These are phyloP conservation scores for Siniperca undulata DNA, from an alignment of 2,797 vertebrate genomes.

Conservation along the genomic window DNA sequence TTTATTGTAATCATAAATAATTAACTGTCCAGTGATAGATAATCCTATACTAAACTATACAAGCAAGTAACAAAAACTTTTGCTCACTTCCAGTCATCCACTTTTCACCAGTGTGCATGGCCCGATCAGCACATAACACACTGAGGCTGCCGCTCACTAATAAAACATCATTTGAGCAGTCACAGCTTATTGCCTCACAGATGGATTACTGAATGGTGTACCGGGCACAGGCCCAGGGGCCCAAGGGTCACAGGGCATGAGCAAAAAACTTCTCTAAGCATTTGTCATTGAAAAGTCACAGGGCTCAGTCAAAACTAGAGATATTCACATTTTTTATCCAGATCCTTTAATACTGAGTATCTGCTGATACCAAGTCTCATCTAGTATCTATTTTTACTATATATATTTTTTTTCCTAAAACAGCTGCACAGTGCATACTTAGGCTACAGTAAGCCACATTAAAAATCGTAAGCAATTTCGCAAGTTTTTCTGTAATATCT, in stretches of 20 bases:
- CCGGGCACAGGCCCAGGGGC: slow-evolving; percentile 4
- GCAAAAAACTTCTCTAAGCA: slow-evolving; percentile 25
- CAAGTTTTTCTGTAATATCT: background rate
- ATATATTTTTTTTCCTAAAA: background rate
- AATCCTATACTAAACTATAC: slow-evolving; percentile 4
- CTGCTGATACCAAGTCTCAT: background rate
- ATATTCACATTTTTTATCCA: background rate
- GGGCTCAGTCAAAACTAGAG: background rate
- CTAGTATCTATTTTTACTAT: background rate
- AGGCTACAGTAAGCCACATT: background rate
- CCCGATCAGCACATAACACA: slow-evolving; percentile 83
- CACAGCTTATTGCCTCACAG: slow-evolving; percentile 50
- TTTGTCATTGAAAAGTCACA: slow-evolving; percentile 2
- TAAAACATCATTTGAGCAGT: slow-evolving; percentile 83
- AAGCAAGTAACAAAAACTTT: slow-evolving; percentile 32
- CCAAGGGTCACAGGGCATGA: slow-evolving; percentile 23
- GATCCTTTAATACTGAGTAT: slow-evolving; percentile 4
- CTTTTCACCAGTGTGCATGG: slow-evolving; percentile 84
- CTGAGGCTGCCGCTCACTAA: slow-evolving; percentile 77
- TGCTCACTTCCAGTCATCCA: slow-evolving; percentile 83
- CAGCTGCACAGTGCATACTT: background rate
- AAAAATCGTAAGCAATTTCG: background rate
- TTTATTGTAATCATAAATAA: slow-evolving; percentile 17
- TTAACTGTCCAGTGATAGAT: slow-evolving; percentile 1
- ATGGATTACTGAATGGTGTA: slow-evolving; percentile 41